A percentile compares a stretch with the other conserved stretches of the same genome.
phyloP scores from a whole-genome alignment of 1,140 invertebrate species.

The Zaprionus gabonicus region DNA sequence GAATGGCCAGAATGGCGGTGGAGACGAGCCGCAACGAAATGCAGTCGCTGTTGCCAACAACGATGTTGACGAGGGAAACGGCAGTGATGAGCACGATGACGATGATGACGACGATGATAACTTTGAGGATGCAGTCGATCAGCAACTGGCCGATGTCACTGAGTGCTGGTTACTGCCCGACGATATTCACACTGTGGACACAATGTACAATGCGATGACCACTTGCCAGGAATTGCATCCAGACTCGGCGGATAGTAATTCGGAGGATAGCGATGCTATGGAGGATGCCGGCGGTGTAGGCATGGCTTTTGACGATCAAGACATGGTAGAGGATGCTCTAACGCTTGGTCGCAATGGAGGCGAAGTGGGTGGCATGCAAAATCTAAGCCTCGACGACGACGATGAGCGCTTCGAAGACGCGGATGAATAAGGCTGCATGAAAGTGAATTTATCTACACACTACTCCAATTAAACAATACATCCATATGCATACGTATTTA shows the following conservation, averaged over 20 bases:
- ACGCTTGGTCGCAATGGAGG: constrained; percentile 62
- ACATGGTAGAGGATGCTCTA: constrained; percentile 64
- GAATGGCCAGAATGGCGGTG: constrained; percentile 59
- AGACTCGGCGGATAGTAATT: constrained; percentile 79
- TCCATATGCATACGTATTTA: constrained; percentile 54
- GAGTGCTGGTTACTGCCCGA: constrained; percentile 80
- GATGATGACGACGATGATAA: constrained; percentile 69
- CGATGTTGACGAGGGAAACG: constrained; percentile 65
- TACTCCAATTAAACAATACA: constrained; percentile 45
- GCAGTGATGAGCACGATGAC: constrained; percentile 59
- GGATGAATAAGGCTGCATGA: constrained; percentile 67
- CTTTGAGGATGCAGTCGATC: constrained; percentile 71
- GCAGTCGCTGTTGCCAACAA: constrained; percentile 31
- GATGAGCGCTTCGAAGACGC: constrained; percentile 80
- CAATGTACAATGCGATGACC: constrained; percentile 78
- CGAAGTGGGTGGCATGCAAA: constrained; percentile 67
- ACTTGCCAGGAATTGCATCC: constrained; percentile 80
- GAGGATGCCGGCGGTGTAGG: constrained; percentile 64
- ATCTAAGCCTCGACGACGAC: constrained; percentile 74
- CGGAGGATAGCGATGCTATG: constrained; percentile 75
- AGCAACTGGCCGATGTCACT: constrained; percentile 67
- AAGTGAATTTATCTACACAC: constrained; percentile 18
- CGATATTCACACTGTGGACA: constrained; percentile 73
- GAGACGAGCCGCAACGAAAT: constrained; percentile 27
- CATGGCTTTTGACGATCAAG: constrained; percentile 61